A percentile compares a stretch with the other conserved stretches of the same genome.
Conservation (phyloP, 2,888 invertebrate genomes). For the Agrotis puta region DNA sequence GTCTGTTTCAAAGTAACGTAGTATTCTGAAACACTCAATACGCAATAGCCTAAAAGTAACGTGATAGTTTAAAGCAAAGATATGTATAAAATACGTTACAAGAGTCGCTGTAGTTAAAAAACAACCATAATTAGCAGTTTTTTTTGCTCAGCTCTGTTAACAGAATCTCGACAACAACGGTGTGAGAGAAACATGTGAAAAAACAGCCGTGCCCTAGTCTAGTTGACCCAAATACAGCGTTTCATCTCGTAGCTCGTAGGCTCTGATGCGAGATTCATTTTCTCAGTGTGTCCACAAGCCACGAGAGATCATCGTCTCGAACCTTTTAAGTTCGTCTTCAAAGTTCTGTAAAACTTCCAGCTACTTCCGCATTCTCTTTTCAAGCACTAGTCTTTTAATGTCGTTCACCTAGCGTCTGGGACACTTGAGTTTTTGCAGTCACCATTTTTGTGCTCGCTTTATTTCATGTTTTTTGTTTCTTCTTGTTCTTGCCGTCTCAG, state of each 20-base stretch:
- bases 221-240: constrained; percentile 81
- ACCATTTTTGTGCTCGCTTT: constrained; percentile 36
- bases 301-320: constrained; percentile 61
- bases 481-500: constrained; percentile 27
- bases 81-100: not conserved
- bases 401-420: constrained; percentile 50
- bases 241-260: constrained; percentile 70
- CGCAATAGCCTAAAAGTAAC: constrained; percentile 7
- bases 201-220: constrained; percentile 67
- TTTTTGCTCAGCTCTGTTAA: constrained; percentile 58
- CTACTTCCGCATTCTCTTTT: constrained; percentile 45
- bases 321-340: constrained; percentile 40
- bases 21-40: constrained; percentile 6
- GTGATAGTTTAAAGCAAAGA: constrained; percentile 1
- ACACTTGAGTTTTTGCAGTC: constrained; percentile 37
- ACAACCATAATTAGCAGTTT: constrained; percentile 67
- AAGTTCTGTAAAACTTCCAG: constrained; percentile 24
- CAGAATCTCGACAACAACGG: constrained; percentile 59
- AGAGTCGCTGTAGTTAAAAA: constrained; percentile 48
- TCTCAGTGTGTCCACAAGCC: constrained; percentile 62
- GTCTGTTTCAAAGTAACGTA: constrained; percentile 9
- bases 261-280: constrained; percentile 68
- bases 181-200: constrained; percentile 65
- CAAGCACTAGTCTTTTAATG: constrained; percentile 26
- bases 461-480: constrained; percentile 49